These are phyloP conservation scores for Silurus asotus DNA, from an alignment of 2,113 vertebrate genomes.

Conservation along the genomic window DNA sequence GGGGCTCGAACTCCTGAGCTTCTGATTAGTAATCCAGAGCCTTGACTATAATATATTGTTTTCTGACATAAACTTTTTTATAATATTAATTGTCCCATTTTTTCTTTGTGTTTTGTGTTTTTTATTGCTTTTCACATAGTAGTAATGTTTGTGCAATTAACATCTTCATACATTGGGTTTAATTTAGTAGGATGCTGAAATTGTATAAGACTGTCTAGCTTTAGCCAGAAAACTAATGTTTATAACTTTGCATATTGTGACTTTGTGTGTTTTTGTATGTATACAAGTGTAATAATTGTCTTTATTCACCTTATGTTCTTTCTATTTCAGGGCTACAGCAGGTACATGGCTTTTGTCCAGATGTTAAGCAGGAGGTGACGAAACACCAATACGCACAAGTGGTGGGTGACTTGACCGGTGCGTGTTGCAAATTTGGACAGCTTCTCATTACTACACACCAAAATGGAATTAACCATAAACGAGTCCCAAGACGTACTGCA, in stretches of 20 bases:
- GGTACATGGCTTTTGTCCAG: not conserved
- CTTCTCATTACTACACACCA: not conserved
- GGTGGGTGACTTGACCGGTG: not conserved
- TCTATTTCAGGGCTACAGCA: not conserved
- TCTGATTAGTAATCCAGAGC: too few relatives aligned
- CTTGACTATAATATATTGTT: too few relatives aligned
- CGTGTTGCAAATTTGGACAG: not conserved
- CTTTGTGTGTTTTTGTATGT: not conserved
- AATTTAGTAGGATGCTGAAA: too few relatives aligned
- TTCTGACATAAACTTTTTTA: too few relatives aligned
- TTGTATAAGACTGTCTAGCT: not conserved
- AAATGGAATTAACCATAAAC: not conserved
- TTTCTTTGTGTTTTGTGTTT: too few relatives aligned
- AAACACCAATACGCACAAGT: not conserved
- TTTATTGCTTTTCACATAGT: too few relatives aligned
- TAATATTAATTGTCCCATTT: too few relatives aligned
- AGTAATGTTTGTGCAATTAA: too few relatives aligned
- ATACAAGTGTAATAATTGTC: not conserved
- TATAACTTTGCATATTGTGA: not conserved
- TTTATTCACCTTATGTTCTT: not conserved
- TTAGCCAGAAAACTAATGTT: not conserved
- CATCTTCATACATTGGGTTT: too few relatives aligned
- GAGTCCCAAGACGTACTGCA: not conserved
- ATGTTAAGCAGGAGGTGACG: not conserved
- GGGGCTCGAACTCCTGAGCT: too few relatives aligned